Conservation (phyloP, 2,113 vertebrate genomes). For the Eudyptes chrysolophus region DNA sequence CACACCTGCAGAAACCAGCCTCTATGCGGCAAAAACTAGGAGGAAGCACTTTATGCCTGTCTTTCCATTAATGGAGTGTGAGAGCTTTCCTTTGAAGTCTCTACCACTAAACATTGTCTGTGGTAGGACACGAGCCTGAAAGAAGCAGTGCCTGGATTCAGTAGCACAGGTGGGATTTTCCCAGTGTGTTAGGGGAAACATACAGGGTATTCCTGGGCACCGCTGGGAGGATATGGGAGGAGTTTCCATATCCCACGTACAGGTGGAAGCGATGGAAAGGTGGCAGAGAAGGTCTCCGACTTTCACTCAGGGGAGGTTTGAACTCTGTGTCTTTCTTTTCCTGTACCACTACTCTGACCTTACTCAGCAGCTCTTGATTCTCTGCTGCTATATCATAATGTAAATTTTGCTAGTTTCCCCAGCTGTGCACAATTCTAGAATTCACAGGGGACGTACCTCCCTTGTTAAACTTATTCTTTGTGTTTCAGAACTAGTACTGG, state of each 20-base stretch:
- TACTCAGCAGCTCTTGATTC: not conserved
- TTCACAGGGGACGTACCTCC: not conserved
- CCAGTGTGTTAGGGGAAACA: not conserved
- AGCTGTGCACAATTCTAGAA: not conserved
- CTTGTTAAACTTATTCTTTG: not conserved
- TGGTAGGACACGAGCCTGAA: not conserved
- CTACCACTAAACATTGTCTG: not conserved
- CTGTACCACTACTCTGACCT: not conserved
- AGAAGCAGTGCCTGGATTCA: not conserved
- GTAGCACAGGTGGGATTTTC: not conserved
- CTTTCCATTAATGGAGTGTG: not conserved
- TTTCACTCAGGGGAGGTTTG: not conserved
- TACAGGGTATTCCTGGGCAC: not conserved
- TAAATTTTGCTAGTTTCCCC: not conserved
- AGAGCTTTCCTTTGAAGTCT: not conserved
- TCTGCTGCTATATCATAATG: not conserved
- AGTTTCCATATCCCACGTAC: not conserved
- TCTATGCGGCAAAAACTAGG: not conserved
- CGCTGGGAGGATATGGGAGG: rapidly evolving
- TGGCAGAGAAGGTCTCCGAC: not conserved
- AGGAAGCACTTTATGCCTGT: not conserved
- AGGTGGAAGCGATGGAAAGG: not conserved
- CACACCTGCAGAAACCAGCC: not conserved
- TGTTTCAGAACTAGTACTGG: not conserved
- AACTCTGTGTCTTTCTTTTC: not conserved